phyloP scores from a whole-genome alignment of 2,113 vertebrate genomes.

The Tauraco erythrolophus region DNA sequence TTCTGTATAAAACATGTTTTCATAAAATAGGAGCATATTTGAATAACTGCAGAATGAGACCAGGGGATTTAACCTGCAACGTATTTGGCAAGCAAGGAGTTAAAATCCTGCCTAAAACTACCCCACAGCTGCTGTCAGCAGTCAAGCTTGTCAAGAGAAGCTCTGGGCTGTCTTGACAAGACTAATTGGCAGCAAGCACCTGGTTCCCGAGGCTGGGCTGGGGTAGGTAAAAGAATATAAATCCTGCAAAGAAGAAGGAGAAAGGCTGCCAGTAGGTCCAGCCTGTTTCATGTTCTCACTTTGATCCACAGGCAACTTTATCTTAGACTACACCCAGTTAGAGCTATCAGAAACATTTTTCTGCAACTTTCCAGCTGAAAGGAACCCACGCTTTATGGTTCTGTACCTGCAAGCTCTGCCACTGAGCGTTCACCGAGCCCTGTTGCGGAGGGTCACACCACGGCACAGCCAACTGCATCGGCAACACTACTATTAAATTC shows the following conservation, averaged over 20 bases:
- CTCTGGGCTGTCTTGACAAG: conserved; percentile 49
- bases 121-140: conserved; percentile 61
- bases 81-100: conserved; percentile 10
- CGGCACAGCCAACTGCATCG: neutral
- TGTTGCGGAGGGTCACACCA: neutral
- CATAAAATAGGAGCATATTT: neutral
- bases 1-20: neutral
- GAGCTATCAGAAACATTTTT: neutral
- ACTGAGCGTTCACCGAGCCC: neutral
- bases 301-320: conserved; percentile 2
- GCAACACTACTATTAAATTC: neutral
- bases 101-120: conserved; percentile 42
- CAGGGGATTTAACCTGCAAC: neutral
- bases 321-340: neutral
- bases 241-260: conserved; percentile 1
- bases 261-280: conserved; percentile 26
- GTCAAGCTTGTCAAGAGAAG: conserved; percentile 60
- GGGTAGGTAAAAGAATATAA: conserved; percentile 54
- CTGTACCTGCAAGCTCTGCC: neutral
- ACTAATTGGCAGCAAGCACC: conserved; percentile 68
- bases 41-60: neutral
- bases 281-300: conserved; percentile 7
- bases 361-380: neutral
- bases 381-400: neutral
- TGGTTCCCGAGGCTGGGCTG: neutral